phyloP scores from a whole-genome alignment of 1,140 invertebrate genomes.

The Formica selysi region DNA sequence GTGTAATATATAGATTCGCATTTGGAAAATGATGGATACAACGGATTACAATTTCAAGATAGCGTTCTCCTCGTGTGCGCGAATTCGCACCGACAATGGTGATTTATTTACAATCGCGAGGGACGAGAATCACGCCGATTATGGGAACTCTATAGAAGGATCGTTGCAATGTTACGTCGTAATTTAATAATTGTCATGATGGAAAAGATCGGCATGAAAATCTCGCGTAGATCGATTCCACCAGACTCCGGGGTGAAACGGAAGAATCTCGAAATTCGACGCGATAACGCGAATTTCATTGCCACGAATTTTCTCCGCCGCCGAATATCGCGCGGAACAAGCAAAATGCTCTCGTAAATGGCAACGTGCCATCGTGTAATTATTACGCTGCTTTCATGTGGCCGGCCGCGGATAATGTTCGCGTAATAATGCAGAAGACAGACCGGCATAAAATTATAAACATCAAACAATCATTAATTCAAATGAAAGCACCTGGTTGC shows the following conservation, averaged over 20 bases:
- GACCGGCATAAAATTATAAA: constrained; percentile 66
- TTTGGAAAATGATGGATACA: constrained; percentile 5
- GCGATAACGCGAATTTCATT: constrained; percentile 54
- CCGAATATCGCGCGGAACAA: constrained; percentile 16
- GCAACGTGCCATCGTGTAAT: constrained; percentile 59
- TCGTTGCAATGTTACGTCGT: constrained; percentile 31
- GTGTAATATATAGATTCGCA: background rate
- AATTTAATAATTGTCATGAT: constrained; percentile 54
- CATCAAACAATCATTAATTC: constrained; percentile 62
- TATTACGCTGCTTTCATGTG: constrained; percentile 34
- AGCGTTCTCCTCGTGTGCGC: background rate
- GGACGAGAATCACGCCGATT: constrained; percentile 38
- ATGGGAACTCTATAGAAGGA: constrained; percentile 9
- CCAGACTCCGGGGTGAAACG: background rate
- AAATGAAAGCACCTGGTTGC: constrained; percentile 63
- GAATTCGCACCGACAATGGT: background rate
- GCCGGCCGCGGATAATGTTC: constrained; percentile 32
- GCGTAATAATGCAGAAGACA: constrained; percentile 49
- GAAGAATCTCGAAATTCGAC: background rate
- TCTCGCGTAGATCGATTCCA: constrained; percentile 4
- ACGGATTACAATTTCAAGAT: constrained; percentile 66
- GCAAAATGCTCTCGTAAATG: constrained; percentile 7
- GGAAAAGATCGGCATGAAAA: constrained; percentile 29
- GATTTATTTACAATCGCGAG: constrained; percentile 66
- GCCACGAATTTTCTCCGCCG: constrained; percentile 6